Percentiles rank a stretch among this genome's conserved stretches.
Conservation (phyloP, 2,888 invertebrate genomes). For the Orchesellides sinensis region DNA sequence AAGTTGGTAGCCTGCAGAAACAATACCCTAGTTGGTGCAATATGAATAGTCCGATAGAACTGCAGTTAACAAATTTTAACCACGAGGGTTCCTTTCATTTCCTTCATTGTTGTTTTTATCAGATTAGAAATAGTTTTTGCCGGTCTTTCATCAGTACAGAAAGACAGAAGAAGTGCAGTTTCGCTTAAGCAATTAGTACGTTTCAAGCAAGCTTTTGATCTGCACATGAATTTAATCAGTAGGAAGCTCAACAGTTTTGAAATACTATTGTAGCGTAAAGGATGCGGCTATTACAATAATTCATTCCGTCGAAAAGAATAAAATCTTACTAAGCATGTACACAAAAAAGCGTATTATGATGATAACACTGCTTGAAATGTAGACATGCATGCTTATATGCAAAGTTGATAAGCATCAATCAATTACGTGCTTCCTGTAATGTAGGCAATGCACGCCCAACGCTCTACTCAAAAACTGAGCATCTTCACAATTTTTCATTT, state of each 20-base stretch:
- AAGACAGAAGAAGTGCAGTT: no score
- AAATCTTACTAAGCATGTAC: neutral
- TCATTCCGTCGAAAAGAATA: neutral
- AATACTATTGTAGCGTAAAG: neutral
- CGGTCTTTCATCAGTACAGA: no score
- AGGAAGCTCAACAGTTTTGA: neutral
- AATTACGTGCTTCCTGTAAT: conserved; percentile 28
- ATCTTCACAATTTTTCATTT: no score
- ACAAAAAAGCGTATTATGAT: neutral
- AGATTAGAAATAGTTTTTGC: neutral
- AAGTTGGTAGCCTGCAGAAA: neutral
- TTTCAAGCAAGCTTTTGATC: no score
- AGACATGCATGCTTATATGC: conserved; percentile 10
- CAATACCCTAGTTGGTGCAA: neutral
- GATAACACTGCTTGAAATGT: neutral
- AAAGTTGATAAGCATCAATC: conserved; percentile 29
- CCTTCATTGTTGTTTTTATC: neutral
- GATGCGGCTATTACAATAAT: neutral
- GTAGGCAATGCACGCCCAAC: neutral
- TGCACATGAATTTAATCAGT: no score
- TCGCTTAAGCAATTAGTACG: no score
- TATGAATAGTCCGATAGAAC: neutral
- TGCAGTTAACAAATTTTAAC: neutral
- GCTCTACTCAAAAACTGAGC: no score
- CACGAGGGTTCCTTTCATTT: neutral